Base-by-base conservation (phyloP, 2,888 invertebrate genomes). In the Serrognathus titanus region DNA sequence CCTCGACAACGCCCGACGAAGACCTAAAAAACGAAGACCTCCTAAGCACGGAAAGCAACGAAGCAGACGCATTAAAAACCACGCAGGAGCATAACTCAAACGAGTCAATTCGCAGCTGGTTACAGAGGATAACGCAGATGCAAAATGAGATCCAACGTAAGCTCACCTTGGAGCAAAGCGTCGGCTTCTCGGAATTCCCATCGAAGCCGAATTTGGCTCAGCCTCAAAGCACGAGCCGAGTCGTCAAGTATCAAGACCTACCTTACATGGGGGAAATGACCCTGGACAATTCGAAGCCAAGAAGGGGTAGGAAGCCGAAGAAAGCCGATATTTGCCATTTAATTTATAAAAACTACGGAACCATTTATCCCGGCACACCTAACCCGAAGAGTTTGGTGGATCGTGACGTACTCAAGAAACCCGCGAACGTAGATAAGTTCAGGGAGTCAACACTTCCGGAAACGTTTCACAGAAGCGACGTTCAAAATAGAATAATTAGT, bases 211-310 rank as follows among this genome's bases (percentile, higher is more conserved):
- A 77, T 78, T 3, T 78, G 43, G 36, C 78, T 35, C 40, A 37
- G 49, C 24, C 48, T 3, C 63, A 46, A 75, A 73, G 54, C 69
- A 81, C 59, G 74, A 64, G 70, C 73, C 73, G 80, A 59, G 81
- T 85, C 24, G 82, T 90, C 64, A 89, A 88, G 45, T 92, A 90
- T 71, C 87, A 90, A 45, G 92, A 94, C 70, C 78, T 94, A 46
- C 94, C 94, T 0, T 94, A 93, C 76, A 94, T 94, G 93, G 94
- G 94, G 0, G 94, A 94, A 74, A 92, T 94, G 82, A 93, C 93
- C 0, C 76, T 94, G 53, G 92, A 93, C 71, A 92, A 94, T 75
- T 90, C 89, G 10, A 90, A 92, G 66, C 94, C 94, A 0, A 79
- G 93, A 38, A 81, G 94, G 59, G 94, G 94, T 0, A 81, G 94